Conservation (phyloP, 2,888 invertebrate genomes). For the Coleophora flavipennella region DNA sequence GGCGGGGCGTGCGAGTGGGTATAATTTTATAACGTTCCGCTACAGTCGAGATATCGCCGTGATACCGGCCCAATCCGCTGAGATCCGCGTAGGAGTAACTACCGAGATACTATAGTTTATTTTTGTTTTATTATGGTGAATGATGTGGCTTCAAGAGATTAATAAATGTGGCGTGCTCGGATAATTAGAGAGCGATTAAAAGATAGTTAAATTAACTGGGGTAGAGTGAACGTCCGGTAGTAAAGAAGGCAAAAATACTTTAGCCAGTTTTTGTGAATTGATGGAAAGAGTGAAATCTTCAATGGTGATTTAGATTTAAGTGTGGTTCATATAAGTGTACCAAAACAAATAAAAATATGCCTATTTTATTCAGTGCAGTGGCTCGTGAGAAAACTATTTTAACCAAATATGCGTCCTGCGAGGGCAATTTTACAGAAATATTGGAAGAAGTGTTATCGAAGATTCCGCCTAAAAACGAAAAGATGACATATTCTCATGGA, state of each 20-base stretch:
- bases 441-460: constrained; percentile 87
- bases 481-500: constrained; percentile 87
- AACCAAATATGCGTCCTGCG: constrained; percentile 89
- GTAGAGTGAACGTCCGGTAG: no score
- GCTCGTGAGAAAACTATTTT: constrained; percentile 83
- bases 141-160: neutral
- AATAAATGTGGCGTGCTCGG: no score
- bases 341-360: constrained; percentile 73
- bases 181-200: no score
- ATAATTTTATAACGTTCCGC: constrained; percentile 37
- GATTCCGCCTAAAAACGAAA: constrained; percentile 83
- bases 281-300: no score
- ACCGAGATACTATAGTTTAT: constrained; percentile 23
- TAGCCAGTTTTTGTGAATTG: no score
- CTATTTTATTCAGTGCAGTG: constrained; percentile 90
- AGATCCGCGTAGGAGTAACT: constrained; percentile 17
- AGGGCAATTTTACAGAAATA: constrained; percentile 94
- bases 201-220: neutral
- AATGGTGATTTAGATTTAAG: no score
- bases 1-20: constrained; percentile 26
- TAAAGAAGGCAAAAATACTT: no score
- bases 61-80: constrained; percentile 22
- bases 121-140: constrained; percentile 7
- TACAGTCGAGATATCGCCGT: constrained; percentile 28
- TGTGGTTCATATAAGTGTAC: neutral